Conservation (phyloP, 2,797 vertebrate species). For the Halcyon badia region DNA sequence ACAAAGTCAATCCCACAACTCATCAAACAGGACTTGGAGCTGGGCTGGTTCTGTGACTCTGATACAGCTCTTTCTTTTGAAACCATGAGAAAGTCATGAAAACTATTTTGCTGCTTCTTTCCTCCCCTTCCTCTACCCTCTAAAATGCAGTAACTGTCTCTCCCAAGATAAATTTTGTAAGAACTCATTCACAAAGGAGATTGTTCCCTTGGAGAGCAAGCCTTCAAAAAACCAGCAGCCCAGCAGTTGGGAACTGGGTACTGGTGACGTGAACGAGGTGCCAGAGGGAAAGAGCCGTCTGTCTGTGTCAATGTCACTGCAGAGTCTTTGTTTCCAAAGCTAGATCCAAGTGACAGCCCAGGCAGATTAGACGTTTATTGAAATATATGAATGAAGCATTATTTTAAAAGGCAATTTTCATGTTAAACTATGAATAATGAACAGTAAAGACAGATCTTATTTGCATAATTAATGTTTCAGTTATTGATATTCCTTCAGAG, state of each 20-base stretch:
- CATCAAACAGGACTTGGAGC: background rate
- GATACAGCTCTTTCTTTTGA: background rate
- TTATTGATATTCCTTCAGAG: slow-evolving; percentile 79
- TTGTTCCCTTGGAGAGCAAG: background rate
- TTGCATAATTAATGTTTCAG: slow-evolving; percentile 81
- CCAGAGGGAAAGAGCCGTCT: rapidly evolving
- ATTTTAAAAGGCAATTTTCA: slow-evolving; percentile 53
- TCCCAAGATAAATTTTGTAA: background rate
- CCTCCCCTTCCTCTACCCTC: background rate
- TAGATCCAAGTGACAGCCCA: background rate
- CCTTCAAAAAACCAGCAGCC: background rate
- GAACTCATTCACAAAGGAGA: background rate
- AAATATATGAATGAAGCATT: slow-evolving; percentile 51
- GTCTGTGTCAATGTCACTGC: background rate
- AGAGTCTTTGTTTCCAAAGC: background rate
- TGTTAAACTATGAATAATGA: slow-evolving; percentile 58
- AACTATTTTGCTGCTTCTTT: background rate
- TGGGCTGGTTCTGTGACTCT: background rate
- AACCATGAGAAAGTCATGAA: background rate
- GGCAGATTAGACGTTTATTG: background rate
- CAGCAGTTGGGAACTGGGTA: background rate
- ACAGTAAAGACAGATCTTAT: slow-evolving; percentile 68
- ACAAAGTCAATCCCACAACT: background rate
- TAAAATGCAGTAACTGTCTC: rapidly evolving
- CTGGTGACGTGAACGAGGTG: rapidly evolving